Evolutionary conservation across 2,797 vertebrate genomes (phyloP).

Genomic region (Sebastes elongatus): DNA sequence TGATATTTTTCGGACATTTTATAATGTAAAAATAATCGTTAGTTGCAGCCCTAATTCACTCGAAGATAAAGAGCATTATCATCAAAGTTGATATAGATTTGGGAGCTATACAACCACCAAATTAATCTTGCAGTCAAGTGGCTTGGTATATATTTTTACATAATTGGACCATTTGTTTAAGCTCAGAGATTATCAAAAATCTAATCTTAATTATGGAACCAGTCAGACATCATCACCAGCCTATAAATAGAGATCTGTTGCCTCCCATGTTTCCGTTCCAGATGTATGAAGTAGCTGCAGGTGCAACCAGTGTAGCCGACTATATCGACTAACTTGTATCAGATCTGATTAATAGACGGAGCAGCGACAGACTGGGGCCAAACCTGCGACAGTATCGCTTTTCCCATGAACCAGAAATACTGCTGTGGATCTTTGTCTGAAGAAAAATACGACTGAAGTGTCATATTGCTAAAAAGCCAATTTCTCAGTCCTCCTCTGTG

Average conservation of each 20-base stretch:
- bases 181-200: neutral
- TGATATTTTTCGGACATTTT: too few species aligned
- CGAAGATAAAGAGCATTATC: neutral
- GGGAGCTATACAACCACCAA: neutral
- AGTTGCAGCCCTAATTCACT: neutral
- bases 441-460: neutral
- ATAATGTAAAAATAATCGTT: too few species aligned
- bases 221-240: neutral
- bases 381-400: neutral
- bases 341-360: neutral
- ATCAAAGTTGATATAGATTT: neutral
- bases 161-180: neutral
- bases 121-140: neutral
- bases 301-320: neutral
- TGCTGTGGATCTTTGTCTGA: neutral
- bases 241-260: neutral
- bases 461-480: neutral
- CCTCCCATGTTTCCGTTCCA: neutral
- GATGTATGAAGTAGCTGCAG: neutral
- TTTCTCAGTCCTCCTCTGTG: neutral
- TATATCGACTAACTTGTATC: constrained; percentile 4
- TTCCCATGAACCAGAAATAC: neutral
- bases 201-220: neutral
- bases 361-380: neutral
- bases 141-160: neutral